These are phyloP conservation scores for Lasioglossum vierecki DNA, from an alignment of 2,888 invertebrate genomes.

Conservation along the genomic window DNA sequence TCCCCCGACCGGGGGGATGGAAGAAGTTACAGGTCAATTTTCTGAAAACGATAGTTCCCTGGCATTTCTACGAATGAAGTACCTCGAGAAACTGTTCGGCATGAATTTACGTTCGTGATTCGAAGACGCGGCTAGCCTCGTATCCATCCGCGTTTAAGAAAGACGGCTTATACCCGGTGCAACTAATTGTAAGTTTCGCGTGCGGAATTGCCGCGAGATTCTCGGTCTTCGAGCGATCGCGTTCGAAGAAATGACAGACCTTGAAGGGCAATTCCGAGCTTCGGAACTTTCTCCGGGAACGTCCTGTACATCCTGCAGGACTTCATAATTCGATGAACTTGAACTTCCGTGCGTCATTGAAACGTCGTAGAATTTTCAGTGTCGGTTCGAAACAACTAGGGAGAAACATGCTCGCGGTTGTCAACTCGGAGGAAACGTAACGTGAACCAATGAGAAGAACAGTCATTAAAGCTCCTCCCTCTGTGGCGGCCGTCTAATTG, in stretches of 20 bases:
- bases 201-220: slow-evolving; percentile 6
- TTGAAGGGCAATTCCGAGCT: background rate
- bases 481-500: slow-evolving; percentile 20
- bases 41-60: background rate
- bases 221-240: background rate
- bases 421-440: background rate
- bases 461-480: slow-evolving; percentile 10
- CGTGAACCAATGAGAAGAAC: slow-evolving; percentile 19
- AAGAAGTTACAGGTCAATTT: background rate
- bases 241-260: background rate
- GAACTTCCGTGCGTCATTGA: background rate
- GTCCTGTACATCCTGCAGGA: background rate
- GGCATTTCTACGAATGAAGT: background rate
- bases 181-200: slow-evolving; percentile 28
- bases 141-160: background rate
- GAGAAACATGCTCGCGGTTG: background rate
- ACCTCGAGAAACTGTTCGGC: slow-evolving; percentile 15
- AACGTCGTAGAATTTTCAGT: background rate
- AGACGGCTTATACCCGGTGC: background rate
- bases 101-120: slow-evolving; percentile 15
- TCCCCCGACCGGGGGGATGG: background rate
- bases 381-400: background rate
- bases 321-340: background rate
- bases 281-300: background rate
- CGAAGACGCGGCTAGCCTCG: background rate